These are phyloP conservation scores for Amphimedon queenslandica DNA, from an alignment of 37 sponge, comb jelly and placozoan species.

Conservation along the genomic window DNA sequence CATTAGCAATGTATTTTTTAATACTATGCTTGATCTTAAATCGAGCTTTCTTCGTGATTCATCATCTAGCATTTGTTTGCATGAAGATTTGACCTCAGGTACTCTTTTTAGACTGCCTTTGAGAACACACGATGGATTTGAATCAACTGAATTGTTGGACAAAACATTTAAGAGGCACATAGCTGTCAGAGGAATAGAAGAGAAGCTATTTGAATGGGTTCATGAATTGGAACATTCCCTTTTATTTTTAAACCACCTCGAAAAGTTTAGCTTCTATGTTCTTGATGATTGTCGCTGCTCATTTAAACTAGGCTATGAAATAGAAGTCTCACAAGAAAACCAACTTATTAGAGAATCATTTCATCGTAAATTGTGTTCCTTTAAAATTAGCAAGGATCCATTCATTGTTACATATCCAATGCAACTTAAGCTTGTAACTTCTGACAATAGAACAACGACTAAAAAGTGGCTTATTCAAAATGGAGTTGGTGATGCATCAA, in stretches of 20 bases:
- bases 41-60: neutral
- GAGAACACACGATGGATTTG: neutral
- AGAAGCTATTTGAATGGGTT: conserved; percentile 27
- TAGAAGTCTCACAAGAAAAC: neutral
- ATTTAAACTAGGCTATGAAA: conserved; percentile 6
- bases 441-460: neutral
- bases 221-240: conserved; percentile 45
- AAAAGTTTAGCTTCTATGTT: conserved; percentile 30
- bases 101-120: neutral
- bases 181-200: conserved; percentile 8
- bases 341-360: neutral
- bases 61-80: too few species aligned
- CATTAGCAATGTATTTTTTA: neutral
- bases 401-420: neutral
- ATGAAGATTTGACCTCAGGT: too few species aligned
- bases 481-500: conserved; percentile 43
- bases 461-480: conserved; percentile 57
- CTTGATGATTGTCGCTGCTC: conserved; percentile 5
- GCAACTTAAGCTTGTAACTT: neutral
- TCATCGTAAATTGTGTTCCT: neutral
- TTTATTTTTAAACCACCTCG: conserved; percentile 50
- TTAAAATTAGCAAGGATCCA: conserved; percentile 5
- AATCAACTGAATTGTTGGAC: neutral
- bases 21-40: neutral
- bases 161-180: neutral